Percentiles rank a stretch among this genome's conserved stretches.
phyloP scores from a whole-genome alignment of 2,888 invertebrate species.

The Phania funesta region DNA sequence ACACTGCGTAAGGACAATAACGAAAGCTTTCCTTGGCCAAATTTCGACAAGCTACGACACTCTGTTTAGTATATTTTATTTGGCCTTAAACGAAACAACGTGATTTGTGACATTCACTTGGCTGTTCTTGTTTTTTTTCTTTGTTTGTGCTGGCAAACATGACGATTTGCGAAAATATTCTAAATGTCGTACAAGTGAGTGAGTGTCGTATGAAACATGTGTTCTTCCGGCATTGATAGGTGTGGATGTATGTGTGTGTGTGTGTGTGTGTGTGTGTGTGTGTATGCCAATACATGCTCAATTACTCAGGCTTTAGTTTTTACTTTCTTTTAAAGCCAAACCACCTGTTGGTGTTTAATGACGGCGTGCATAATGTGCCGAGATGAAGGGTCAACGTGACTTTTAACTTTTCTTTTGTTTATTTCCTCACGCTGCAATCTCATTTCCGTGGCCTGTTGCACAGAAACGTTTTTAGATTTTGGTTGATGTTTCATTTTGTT shows the following conservation, averaged over 20 bases:
- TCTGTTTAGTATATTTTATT: conserved; percentile 49
- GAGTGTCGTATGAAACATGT: conserved; percentile 33
- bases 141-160: background rate
- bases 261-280: background rate
- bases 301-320: conserved; percentile 35
- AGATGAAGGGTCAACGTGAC: conserved; percentile 46
- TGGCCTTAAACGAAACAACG: conserved; percentile 67
- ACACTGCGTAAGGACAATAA: background rate
- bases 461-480: background rate
- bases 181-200: conserved; percentile 24
- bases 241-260: background rate
- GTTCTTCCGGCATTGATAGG: conserved; percentile 27
- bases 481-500: background rate
- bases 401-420: conserved; percentile 19
- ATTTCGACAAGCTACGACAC: background rate
- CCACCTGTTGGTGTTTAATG: conserved; percentile 52
- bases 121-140: background rate
- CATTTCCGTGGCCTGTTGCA: background rate
- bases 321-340: background rate
- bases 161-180: conserved; percentile 29
- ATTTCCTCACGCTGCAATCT: background rate
- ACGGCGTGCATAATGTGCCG: background rate
- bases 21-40: background rate
- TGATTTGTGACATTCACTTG: conserved; percentile 64
- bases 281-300: background rate